Percentiles rank a stretch among this genome's conserved stretches.
Evolutionary conservation across 1,140 invertebrate species (phyloP).

Genomic region (Solenopsis fugax): DNA sequence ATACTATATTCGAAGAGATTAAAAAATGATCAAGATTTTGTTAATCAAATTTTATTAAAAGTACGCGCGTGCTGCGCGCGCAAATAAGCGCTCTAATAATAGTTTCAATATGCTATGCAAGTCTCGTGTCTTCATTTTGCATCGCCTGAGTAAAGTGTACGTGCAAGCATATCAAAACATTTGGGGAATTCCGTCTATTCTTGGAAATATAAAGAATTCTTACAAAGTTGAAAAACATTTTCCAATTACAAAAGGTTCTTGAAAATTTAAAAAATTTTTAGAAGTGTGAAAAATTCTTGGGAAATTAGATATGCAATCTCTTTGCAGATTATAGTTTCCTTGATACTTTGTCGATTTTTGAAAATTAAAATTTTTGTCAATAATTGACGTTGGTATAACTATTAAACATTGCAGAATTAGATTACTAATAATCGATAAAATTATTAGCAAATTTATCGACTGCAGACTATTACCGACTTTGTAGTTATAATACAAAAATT

Average conservation of each 20-base stretch:
- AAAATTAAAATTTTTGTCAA: too few species aligned
- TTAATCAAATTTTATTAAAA: background rate
- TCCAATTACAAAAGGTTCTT: background rate
- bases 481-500: too few species aligned
- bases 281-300: background rate
- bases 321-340: background rate
- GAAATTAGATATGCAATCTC: background rate
- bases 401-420: background rate
- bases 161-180: background rate
- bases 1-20: background rate
- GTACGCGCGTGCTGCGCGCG: background rate
- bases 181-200: background rate
- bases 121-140: background rate
- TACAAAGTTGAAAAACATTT: background rate
- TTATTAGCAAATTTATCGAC: background rate
- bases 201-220: background rate
- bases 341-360: too few species aligned
- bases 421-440: background rate
- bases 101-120: background rate
- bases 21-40: background rate
- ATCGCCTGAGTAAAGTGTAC: background rate
- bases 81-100: background rate
- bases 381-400: too few species aligned
- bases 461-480: background rate
- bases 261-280: background rate